phyloP scores from a whole-genome alignment of 2,113 vertebrate genomes.

The Hydrolagus affinis region DNA sequence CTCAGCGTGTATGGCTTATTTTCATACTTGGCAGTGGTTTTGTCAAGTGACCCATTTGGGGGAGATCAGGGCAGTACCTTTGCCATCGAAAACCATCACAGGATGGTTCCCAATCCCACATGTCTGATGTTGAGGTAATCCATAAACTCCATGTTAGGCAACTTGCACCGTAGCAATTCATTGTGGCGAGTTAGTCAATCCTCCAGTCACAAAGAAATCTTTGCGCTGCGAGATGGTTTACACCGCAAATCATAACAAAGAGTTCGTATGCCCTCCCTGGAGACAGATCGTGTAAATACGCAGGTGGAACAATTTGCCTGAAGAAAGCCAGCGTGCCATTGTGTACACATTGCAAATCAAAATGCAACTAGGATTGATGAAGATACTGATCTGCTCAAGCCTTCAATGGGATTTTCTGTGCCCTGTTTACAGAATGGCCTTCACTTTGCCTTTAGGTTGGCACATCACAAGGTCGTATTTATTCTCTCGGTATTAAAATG shows the following conservation, averaged over 20 bases:
- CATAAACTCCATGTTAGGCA: not conserved
- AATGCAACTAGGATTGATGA: not conserved
- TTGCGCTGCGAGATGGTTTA: not conserved
- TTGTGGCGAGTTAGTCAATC: not conserved
- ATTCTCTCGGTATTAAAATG: not conserved
- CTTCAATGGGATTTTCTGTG: not conserved
- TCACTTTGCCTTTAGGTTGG: not conserved
- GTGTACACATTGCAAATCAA: not conserved
- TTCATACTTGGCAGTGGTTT: not conserved
- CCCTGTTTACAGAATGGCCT: not conserved
- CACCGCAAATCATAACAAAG: not conserved
- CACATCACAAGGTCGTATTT: not conserved
- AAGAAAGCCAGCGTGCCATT: not conserved
- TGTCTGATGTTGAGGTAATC: not conserved
- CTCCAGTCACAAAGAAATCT: not conserved
- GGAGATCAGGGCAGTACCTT: not conserved
- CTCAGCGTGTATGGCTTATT: not conserved
- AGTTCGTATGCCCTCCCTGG: not conserved
- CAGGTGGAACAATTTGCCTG: conserved; percentile 1
- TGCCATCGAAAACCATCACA: too few relatives aligned
- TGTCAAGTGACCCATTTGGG: not conserved
- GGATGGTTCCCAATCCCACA: not conserved
- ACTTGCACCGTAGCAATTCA: not conserved
- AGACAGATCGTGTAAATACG: conserved; percentile 1
- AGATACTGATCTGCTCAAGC: not conserved